Conservation (phyloP, 2,113 vertebrate species). For the Tyrannus savana region DNA sequence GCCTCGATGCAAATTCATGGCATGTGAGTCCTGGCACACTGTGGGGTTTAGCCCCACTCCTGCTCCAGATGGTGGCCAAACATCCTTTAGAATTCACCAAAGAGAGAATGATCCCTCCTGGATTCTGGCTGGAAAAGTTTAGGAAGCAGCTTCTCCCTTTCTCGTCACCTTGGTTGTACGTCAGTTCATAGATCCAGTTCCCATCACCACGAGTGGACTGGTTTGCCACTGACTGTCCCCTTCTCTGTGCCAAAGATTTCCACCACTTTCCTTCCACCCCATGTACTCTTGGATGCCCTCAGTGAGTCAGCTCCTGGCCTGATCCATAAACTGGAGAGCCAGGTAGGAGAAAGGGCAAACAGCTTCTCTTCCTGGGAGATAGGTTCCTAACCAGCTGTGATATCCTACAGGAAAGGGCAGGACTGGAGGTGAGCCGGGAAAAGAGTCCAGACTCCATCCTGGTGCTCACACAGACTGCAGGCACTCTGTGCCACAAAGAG, state of each 20-base stretch:
- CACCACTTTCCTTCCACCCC: background rate
- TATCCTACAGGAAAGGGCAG: background rate
- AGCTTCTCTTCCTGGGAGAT: background rate
- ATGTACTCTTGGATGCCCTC: background rate
- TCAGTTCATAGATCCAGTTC: background rate
- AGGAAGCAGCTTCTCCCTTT: background rate
- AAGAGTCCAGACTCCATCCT: background rate
- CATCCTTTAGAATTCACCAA: background rate
- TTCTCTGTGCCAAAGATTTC: background rate
- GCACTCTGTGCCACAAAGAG: background rate
- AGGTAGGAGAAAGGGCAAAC: background rate
- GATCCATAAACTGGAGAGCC: background rate
- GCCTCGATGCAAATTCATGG: constrained; percentile 6
- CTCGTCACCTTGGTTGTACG: background rate
- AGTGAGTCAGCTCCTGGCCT: background rate
- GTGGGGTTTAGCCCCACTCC: background rate
- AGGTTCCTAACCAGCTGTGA: background rate
- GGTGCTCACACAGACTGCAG: background rate
- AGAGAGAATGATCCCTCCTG: background rate
- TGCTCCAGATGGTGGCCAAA: background rate
- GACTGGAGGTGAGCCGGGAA: background rate
- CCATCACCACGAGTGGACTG: background rate
- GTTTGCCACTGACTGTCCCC: background rate
- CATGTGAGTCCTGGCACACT: constrained; percentile 22
- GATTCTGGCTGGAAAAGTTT: background rate